Conservation (phyloP, 2,888 invertebrate species). For the Lithophane socia region DNA sequence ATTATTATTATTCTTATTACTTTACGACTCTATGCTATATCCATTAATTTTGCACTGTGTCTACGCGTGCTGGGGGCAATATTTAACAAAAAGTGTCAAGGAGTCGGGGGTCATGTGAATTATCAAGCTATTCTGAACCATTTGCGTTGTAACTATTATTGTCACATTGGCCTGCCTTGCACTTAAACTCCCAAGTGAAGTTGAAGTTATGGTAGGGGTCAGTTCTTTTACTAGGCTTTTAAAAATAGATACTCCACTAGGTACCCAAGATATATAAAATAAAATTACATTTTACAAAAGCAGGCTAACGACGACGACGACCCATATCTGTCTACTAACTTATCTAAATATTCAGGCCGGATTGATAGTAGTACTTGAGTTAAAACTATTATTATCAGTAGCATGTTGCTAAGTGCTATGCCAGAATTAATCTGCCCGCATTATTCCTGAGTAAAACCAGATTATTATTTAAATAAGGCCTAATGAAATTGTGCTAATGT, state of each 20-base stretch:
- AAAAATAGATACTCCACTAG: too few relatives aligned
- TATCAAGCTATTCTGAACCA: too few relatives aligned
- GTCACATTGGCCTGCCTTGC: too few relatives aligned
- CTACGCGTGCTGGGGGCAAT: too few relatives aligned
- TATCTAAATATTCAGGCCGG: slow-evolving; percentile 43
- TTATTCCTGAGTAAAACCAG: neutral
- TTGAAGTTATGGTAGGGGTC: too few relatives aligned
- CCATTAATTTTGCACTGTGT: neutral
- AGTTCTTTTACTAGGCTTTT: too few relatives aligned
- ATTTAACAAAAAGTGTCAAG: too few relatives aligned
- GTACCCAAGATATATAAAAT: neutral
- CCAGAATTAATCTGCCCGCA: slow-evolving; percentile 29
- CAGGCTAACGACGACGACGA: neutral
- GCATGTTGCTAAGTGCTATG: slow-evolving; percentile 12
- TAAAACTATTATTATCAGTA: slow-evolving; percentile 35
- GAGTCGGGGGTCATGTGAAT: too few relatives aligned
- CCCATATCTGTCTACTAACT: slow-evolving; percentile 28
- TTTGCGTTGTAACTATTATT: too few relatives aligned
- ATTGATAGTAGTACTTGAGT: slow-evolving; percentile 38
- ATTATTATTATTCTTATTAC: too few relatives aligned
- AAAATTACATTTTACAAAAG: slow-evolving; percentile 15
- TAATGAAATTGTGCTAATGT: slow-evolving; percentile 10
- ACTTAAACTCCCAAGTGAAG: too few relatives aligned
- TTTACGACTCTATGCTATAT: neutral
- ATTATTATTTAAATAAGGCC: slow-evolving; percentile 25